These are phyloP conservation scores for Doryteuthis pealeii DNA, from an alignment of 1,140 invertebrate genomes.

Conservation along the genomic window DNA sequence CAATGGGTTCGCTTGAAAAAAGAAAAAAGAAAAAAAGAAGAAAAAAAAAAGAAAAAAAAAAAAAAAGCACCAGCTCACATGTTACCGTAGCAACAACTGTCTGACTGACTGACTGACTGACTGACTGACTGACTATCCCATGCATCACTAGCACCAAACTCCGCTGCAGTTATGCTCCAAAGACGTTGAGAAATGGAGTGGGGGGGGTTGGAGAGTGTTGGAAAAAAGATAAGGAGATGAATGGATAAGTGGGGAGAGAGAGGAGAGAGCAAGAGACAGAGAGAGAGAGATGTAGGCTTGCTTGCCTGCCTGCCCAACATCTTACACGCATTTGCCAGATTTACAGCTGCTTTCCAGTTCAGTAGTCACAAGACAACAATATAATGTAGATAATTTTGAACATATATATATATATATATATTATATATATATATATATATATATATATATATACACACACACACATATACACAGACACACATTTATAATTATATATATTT, in stretches of 20 bases:
- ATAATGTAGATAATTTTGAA: too few species aligned
- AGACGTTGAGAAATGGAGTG: not conserved
- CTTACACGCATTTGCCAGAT: too few species aligned
- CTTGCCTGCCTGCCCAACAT: too few species aligned
- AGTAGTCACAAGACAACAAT: too few species aligned
- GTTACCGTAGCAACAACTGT: slow-evolving; percentile 5
- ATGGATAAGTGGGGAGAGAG: not conserved
- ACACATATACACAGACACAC: too few species aligned
- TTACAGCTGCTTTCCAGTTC: too few species aligned
- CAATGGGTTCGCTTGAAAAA: not conserved
- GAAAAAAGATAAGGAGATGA: not conserved
- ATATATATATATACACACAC: too few species aligned
- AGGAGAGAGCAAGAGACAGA: not conserved
- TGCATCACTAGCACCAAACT: slow-evolving; percentile 2
- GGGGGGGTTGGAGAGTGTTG: not conserved
- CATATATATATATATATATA: too few species aligned
- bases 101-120: too few species aligned
- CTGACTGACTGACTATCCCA: slow-evolving; percentile 3
- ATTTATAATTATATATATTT: too few species aligned
- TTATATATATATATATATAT: too few species aligned
- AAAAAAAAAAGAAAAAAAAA: not conserved
- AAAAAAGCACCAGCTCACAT: not conserved
- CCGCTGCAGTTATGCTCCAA: not conserved
- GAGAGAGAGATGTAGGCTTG: not conserved
- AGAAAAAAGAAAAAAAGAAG: too few species aligned